Conservation (phyloP, 2,797 vertebrate species). For the Brachyalestes nurse region DNA sequence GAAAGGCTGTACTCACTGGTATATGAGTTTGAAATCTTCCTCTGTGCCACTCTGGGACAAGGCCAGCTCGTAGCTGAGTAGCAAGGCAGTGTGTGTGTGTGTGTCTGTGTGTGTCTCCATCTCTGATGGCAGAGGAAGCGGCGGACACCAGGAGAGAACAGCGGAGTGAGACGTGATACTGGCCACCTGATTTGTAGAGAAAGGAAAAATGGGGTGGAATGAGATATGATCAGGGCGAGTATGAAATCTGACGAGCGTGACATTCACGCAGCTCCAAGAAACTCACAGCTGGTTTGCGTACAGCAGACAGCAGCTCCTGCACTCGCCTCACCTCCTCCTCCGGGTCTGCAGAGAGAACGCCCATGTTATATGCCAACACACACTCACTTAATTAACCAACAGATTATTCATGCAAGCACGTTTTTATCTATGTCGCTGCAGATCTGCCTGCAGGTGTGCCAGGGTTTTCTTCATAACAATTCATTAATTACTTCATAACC, state of each 20-base stretch:
- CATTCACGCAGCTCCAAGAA: constrained; percentile 12
- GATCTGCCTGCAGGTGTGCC: not conserved
- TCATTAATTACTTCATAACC: not conserved
- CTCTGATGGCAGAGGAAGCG: constrained; percentile 53
- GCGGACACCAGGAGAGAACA: constrained; percentile 78
- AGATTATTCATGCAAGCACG: not conserved
- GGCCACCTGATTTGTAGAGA: constrained; percentile 73
- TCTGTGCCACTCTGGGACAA: constrained; percentile 80
- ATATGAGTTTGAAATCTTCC: constrained; percentile 80
- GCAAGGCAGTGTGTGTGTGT: constrained; percentile 65
- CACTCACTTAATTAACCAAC: not conserved
- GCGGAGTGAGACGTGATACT: constrained; percentile 77
- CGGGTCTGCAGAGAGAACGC: constrained; percentile 71
- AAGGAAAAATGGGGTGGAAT: not conserved
- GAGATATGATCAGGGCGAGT: not conserved
- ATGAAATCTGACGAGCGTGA: not conserved
- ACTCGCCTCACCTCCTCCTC: constrained; percentile 73
- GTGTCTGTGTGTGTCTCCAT: constrained; percentile 70
- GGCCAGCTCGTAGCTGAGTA: constrained; percentile 80
- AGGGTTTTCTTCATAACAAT: not conserved
- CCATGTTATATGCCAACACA: not conserved
- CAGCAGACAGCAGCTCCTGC: constrained; percentile 71
- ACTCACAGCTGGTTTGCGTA: constrained; percentile 79
- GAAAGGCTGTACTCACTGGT: constrained; percentile 72
- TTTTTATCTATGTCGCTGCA: not conserved